phyloP scores from a whole-genome alignment of 2,888 invertebrate genomes.

The Xanthostigma xanthostigma region DNA sequence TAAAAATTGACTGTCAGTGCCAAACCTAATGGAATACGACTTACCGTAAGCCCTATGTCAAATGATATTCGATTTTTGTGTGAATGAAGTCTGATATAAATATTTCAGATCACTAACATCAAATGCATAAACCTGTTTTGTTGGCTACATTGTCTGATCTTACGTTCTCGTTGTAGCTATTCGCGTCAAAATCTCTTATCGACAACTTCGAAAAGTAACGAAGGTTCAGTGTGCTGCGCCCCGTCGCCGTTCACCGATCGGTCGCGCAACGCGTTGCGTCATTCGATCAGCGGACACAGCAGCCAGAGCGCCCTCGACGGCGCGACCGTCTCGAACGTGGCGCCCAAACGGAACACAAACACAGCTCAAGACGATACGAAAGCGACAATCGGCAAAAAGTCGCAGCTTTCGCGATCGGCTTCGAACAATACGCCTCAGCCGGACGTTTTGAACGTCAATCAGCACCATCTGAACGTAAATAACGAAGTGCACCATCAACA shows the following conservation, averaged over 20 bases:
- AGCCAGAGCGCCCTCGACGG: conserved; percentile 18
- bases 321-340: conserved; percentile 19
- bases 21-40: too few species aligned
- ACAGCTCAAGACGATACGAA: conserved; percentile 8
- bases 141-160: background rate
- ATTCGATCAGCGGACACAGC: conserved; percentile 25
- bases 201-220: conserved; percentile 57
- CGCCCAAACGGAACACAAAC: conserved; percentile 16
- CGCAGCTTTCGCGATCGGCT: conserved; percentile 28
- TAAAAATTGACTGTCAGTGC: too few species aligned
- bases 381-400: conserved; percentile 11
- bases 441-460: conserved; percentile 40
- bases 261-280: conserved; percentile 33
- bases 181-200: conserved; percentile 79
- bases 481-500: background rate
- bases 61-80: too few species aligned
- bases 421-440: conserved; percentile 38
- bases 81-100: too few species aligned
- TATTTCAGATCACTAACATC: background rate
- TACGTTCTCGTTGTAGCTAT: conserved; percentile 39
- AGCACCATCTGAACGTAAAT: conserved; percentile 18
- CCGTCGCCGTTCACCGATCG: conserved; percentile 37
- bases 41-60: too few species aligned
- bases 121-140: background rate
- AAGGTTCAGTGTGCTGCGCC: conserved; percentile 35